These are phyloP conservation scores for Aphelinus atriplicis DNA, from an alignment of 1,140 invertebrate genomes.

Conservation along the genomic window DNA sequence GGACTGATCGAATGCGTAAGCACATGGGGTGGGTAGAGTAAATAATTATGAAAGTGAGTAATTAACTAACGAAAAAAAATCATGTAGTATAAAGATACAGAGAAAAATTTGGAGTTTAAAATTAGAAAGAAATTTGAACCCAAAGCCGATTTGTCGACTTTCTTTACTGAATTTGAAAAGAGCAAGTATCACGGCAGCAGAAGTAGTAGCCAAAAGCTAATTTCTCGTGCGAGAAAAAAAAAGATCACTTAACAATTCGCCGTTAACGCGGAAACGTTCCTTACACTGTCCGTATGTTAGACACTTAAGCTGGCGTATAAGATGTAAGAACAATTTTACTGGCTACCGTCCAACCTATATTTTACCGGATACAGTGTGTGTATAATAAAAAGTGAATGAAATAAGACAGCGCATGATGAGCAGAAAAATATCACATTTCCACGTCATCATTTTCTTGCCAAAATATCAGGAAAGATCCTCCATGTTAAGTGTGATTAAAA, in stretches of 20 bases:
- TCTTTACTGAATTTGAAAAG: neutral
- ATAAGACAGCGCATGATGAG: neutral
- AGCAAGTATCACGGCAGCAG: neutral
- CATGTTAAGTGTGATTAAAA: no score
- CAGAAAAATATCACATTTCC: no score
- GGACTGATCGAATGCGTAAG: no score
- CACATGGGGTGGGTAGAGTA: no score
- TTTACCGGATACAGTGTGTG: neutral
- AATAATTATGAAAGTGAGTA: no score
- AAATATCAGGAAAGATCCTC: no score
- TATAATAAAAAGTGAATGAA: neutral
- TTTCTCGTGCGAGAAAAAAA: neutral
- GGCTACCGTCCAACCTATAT: neutral
- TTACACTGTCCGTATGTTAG: neutral
- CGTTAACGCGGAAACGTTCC: neutral
- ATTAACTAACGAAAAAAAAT: no score
- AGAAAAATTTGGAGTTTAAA: no score
- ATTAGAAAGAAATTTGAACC: no score
- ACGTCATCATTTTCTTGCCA: no score
- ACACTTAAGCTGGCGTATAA: neutral
- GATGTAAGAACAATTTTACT: neutral
- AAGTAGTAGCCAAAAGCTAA: neutral
- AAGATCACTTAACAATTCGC: neutral
- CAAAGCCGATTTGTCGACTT: neutral
- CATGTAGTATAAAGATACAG: no score